These are phyloP conservation scores for Gobio occitaniae DNA, from an alignment of 2,797 vertebrate genomes.

Conservation along the genomic window DNA sequence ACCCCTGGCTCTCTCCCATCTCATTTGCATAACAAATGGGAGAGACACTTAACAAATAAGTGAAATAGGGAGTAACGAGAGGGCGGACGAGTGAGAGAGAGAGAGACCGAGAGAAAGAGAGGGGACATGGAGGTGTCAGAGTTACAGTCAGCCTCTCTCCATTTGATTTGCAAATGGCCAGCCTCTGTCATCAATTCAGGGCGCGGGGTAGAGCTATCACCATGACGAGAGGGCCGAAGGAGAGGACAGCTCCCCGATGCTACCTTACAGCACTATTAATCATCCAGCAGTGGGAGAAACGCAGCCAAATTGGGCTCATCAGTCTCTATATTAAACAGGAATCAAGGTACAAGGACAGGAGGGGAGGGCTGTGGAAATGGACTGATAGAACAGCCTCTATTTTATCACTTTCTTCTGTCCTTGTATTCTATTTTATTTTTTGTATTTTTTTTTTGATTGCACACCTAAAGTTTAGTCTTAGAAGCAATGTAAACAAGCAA, in stretches of 20 bases:
- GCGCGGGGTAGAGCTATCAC: conserved; percentile 66
- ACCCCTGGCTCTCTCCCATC: conserved; percentile 73
- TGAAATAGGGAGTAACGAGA: conserved; percentile 66
- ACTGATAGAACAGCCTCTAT: conserved; percentile 35
- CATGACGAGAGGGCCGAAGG: conserved; percentile 41
- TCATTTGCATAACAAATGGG: conserved; percentile 95
- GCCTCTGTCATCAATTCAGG: conserved; percentile 89
- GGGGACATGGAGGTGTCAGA: conserved; percentile 62
- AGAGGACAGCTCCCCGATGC: conserved; percentile 85
- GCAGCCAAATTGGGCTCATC: conserved; percentile 88
- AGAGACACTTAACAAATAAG: conserved; percentile 84
- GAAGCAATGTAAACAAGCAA: neutral
- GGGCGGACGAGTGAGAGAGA: conserved; percentile 57
- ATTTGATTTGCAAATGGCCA: conserved; percentile 96
- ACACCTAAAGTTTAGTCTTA: neutral
- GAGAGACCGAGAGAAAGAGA: conserved; percentile 54
- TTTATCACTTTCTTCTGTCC: conserved; percentile 34
- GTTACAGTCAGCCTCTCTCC: conserved; percentile 74
- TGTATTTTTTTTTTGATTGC: neutral
- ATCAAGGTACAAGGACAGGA: conserved; percentile 72
- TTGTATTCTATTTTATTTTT: neutral
- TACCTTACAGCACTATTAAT: conserved; percentile 89
- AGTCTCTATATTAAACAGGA: conserved; percentile 87
- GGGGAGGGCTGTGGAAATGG: conserved; percentile 39
- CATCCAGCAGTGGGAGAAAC: conserved; percentile 82